phyloP scores from a whole-genome alignment of 2,797 vertebrate genomes.

The Rallus crepitans region DNA sequence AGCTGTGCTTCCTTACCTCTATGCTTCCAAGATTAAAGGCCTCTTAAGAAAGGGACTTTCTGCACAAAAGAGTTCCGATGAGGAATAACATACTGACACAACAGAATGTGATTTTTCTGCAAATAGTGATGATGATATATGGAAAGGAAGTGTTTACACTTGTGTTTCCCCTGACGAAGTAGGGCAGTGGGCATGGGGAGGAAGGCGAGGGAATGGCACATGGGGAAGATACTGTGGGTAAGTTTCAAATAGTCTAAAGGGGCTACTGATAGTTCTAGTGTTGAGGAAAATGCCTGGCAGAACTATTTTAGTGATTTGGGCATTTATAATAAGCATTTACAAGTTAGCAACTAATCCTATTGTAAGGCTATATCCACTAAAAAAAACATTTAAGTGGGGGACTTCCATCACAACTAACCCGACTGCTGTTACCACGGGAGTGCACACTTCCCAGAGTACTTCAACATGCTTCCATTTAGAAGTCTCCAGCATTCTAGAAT shows the following conservation, averaged over 20 bases:
- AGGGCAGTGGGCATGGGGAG: not conserved
- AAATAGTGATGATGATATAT: not conserved
- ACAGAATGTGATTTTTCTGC: not conserved
- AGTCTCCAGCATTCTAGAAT: not conserved
- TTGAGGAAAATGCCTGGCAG: not conserved
- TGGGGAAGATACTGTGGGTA: not conserved
- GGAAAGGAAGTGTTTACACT: not conserved
- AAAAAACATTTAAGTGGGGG: not conserved
- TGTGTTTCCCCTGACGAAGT: not conserved
- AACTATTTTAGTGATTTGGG: not conserved
- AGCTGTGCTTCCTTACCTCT: not conserved
- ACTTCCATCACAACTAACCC: not conserved
- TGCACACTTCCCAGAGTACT: not conserved
- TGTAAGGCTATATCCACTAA: not conserved
- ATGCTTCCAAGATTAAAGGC: not conserved
- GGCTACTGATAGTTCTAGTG: not conserved
- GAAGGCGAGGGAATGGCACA: not conserved
- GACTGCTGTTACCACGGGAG: not conserved
- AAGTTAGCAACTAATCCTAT: not conserved
- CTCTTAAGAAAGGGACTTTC: not conserved
- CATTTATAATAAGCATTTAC: not conserved
- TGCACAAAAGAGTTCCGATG: not conserved
- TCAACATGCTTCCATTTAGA: not conserved
- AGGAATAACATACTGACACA: not conserved
- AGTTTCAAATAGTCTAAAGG: not conserved